These are phyloP conservation scores for Hipposideros armiger DNA, from an alignment of 2,113 vertebrate genomes.

Conservation along the genomic window DNA sequence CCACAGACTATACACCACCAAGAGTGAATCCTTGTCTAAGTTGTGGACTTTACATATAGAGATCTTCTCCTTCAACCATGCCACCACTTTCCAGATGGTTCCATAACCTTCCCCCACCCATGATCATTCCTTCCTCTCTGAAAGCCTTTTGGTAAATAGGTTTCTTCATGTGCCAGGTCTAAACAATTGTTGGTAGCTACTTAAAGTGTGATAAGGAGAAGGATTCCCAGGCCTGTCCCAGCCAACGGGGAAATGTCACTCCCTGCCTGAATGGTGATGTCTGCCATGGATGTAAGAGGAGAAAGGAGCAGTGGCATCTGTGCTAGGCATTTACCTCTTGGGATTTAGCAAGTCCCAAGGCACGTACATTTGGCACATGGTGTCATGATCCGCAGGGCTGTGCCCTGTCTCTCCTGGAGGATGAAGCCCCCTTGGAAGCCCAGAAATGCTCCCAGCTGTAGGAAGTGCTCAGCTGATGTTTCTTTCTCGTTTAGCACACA, in stretches of 20 bases:
- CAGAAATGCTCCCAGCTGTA: not conserved
- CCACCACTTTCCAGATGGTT: conserved; percentile 31
- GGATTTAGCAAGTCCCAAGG: not conserved
- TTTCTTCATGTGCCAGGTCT: not conserved
- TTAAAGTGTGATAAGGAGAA: not conserved
- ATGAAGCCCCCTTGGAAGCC: not conserved
- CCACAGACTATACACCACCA: not conserved
- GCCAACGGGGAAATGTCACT: not conserved
- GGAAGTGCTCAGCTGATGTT: not conserved
- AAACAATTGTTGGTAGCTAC: not conserved
- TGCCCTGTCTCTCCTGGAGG: not conserved
- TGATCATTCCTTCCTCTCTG: not conserved
- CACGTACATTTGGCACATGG: not conserved
- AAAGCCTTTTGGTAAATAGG: not conserved
- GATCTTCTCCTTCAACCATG: not conserved
- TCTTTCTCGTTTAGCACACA: not conserved
- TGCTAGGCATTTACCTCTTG: not conserved
- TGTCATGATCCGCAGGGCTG: not conserved
- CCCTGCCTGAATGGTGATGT: rapidly evolving
- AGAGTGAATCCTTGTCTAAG: not conserved
- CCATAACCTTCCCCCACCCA: not conserved
- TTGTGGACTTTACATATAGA: not conserved
- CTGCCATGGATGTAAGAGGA: not conserved
- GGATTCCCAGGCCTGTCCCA: not conserved
- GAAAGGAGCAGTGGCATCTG: not conserved